A percentile compares a stretch with the other conserved stretches of the same genome.
phyloP scores from a whole-genome alignment of 1,140 invertebrate genomes.

The Hyles vespertilio region DNA sequence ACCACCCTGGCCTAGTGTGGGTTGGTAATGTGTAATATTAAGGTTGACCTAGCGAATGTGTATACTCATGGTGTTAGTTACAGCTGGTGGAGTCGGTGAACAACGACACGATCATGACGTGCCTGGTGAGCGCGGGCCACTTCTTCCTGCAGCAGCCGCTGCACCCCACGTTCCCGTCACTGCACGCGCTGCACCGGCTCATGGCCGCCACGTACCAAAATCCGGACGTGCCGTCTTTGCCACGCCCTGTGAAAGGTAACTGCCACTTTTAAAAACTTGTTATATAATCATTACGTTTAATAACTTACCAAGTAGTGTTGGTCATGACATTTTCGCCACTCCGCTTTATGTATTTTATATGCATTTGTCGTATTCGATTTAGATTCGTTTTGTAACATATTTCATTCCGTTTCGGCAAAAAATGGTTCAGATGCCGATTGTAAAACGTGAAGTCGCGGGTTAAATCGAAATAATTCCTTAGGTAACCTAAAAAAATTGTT shows the following conservation, averaged over 20 bases:
- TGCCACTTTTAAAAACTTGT: slow-evolving; percentile 10
- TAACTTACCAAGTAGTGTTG: too few relatives aligned
- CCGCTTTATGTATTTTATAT: too few relatives aligned
- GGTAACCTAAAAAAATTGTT: too few relatives aligned
- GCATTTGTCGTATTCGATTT: too few relatives aligned
- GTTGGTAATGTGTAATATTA: not conserved
- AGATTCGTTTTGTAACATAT: too few relatives aligned
- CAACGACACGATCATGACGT: slow-evolving; percentile 92
- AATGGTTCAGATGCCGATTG: too few relatives aligned
- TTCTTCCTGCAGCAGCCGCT: slow-evolving; percentile 95
- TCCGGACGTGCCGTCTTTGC: slow-evolving; percentile 80
- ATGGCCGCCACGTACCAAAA: slow-evolving; percentile 83
- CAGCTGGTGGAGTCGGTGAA: slow-evolving; percentile 93
- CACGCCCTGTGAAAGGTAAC: slow-evolving; percentile 78
- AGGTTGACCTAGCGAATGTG: slow-evolving; percentile 20
- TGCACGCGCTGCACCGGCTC: slow-evolving; percentile 85
- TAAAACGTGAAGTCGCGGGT: too few relatives aligned
- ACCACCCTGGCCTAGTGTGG: too few relatives aligned
- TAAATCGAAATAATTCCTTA: too few relatives aligned
- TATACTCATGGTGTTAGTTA: slow-evolving; percentile 77
- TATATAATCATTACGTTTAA: not conserved
- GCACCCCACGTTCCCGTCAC: slow-evolving; percentile 91
- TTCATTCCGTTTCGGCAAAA: too few relatives aligned
- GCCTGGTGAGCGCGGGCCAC: slow-evolving; percentile 88
- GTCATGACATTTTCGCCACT: too few relatives aligned